These are phyloP conservation scores for Sinosuthora webbiana DNA, from an alignment of 2,113 vertebrate genomes.

Conservation along the genomic window DNA sequence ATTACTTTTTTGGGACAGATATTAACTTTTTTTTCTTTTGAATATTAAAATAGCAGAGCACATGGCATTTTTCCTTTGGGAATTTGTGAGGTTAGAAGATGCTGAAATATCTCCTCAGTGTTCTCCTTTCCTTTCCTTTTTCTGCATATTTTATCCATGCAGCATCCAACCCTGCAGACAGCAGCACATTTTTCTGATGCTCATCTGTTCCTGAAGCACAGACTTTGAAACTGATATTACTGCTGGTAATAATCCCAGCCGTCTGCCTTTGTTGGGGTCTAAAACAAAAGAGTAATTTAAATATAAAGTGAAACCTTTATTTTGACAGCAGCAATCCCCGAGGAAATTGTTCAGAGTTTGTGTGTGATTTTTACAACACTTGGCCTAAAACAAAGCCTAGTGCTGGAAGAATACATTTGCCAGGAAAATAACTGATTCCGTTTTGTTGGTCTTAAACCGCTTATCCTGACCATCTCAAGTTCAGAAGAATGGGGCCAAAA, in stretches of 20 bases:
- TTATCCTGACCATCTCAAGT: not conserved
- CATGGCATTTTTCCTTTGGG: not conserved
- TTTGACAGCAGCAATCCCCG: slow-evolving; percentile 58
- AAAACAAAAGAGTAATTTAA: slow-evolving; percentile 56
- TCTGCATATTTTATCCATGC: not conserved
- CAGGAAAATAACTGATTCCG: slow-evolving; percentile 34
- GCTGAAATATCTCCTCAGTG: not conserved
- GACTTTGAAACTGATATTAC: slow-evolving; percentile 61
- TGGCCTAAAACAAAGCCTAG: slow-evolving; percentile 41
- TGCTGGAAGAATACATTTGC: not conserved
- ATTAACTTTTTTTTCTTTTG: not conserved
- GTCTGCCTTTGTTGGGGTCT: slow-evolving; percentile 29
- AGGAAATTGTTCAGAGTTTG: slow-evolving; percentile 54
- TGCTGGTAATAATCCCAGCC: slow-evolving; percentile 16
- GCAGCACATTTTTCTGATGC: not conserved
- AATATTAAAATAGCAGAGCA: not conserved
- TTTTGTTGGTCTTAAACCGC: not conserved
- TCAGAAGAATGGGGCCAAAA: not conserved
- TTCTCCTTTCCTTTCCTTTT: slow-evolving; percentile 9
- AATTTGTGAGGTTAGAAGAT: not conserved
- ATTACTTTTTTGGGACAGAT: not conserved
- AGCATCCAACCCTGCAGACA: not conserved
- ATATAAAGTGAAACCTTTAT: slow-evolving; percentile 60
- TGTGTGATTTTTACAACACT: slow-evolving; percentile 46
- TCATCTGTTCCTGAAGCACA: not conserved